These are phyloP conservation scores for Cotesia congregata DNA, from an alignment of 2,888 invertebrate genomes.

Conservation along the genomic window DNA sequence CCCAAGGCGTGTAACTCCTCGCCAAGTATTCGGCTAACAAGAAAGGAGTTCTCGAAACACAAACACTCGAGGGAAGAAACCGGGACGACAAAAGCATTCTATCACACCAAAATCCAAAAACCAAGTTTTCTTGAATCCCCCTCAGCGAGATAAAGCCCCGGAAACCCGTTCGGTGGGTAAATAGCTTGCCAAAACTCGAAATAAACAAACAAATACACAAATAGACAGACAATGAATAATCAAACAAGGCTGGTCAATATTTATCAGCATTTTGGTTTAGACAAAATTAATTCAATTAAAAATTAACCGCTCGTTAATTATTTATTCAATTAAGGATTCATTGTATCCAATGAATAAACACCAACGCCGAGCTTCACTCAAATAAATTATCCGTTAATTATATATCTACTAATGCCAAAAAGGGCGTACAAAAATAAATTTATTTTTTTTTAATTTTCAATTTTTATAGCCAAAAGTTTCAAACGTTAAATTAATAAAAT, in stretches of 20 bases:
- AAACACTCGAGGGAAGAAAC: conserved; percentile 37
- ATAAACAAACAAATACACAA: conserved; percentile 11
- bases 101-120: conserved; percentile 41
- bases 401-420: neutral
- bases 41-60: neutral
- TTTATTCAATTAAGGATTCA: conserved; percentile 7
- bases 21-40: conserved; percentile 1
- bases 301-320: neutral
- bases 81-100: conserved; percentile 44
- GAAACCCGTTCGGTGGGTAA: neutral
- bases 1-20: conserved; percentile 13
- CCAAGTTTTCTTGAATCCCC: conserved; percentile 31
- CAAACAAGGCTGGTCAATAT: neutral
- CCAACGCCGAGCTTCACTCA: neutral
- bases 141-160: neutral
- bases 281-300: conserved; percentile 9
- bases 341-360: neutral
- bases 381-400: neutral
- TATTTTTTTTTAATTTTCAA: no score
- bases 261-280: neutral
- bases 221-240: neutral
- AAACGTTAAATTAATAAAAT: no score
- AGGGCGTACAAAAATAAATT: no score
- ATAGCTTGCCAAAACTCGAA: neutral
- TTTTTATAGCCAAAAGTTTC: no score